Evolutionary conservation across 2,888 invertebrate genomes (phyloP).

Genomic region (Eledone cirrhosa): DNA sequence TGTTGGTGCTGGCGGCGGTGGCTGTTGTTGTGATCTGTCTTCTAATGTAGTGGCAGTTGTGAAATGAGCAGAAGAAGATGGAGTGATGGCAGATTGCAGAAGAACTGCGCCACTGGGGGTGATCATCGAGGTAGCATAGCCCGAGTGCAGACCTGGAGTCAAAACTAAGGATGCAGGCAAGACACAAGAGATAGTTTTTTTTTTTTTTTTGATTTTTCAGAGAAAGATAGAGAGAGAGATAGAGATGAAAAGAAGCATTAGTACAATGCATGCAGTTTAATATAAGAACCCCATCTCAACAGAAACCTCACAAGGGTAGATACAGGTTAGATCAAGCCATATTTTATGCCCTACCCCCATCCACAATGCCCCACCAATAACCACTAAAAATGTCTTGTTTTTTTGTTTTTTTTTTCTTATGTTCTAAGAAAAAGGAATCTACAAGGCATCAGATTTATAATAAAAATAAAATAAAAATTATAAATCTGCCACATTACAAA

Average conservation of each 20-base stretch:
- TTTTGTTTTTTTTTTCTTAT: too few relatives aligned
- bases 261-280: background rate
- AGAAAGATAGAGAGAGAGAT: background rate
- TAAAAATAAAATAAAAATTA: too few relatives aligned
- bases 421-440: too few relatives aligned
- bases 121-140: constrained; percentile 19
- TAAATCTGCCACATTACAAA: too few relatives aligned
- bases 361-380: too few relatives aligned
- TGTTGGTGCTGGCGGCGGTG: constrained; percentile 18
- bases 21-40: constrained; percentile 20
- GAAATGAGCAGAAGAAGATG: constrained; percentile 22
- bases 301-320: background rate
- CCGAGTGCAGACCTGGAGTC: constrained; percentile 24
- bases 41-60: background rate
- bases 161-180: constrained; percentile 22
- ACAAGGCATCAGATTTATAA: too few relatives aligned
- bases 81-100: constrained; percentile 11
- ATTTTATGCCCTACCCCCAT: too few relatives aligned
- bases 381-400: too few relatives aligned
- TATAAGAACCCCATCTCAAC: constrained; percentile 11
- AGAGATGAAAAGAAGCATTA: constrained; percentile 10
- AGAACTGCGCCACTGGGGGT: constrained; percentile 11
- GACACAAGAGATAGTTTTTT: constrained; percentile 4
- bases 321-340: background rate
- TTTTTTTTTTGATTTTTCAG: too few relatives aligned